These are phyloP conservation scores for Leptogaster cylindrica DNA, from an alignment of 2,888 invertebrate species.

Conservation along the genomic window DNA sequence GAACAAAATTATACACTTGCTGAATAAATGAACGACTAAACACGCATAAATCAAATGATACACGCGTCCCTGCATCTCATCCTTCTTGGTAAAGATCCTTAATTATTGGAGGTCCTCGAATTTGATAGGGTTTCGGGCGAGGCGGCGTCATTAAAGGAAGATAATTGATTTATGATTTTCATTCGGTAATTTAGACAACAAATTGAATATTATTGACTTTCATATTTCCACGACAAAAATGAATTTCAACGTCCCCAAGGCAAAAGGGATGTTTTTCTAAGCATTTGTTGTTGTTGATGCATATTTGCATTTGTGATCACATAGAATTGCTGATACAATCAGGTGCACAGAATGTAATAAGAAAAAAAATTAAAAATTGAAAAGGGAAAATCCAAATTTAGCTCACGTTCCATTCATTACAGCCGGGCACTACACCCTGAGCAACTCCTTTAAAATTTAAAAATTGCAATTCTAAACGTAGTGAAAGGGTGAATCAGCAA, in stretches of 20 bases:
- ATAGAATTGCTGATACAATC: neutral
- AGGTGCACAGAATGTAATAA: neutral
- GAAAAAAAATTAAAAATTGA: conserved; percentile 27
- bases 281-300: neutral
- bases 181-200: conserved; percentile 19
- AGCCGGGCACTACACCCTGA: conserved; percentile 9
- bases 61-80: conserved; percentile 27
- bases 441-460: conserved; percentile 31
- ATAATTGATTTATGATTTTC: conserved; percentile 35
- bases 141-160: conserved; percentile 32
- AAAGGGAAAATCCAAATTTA: conserved; percentile 25
- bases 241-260: neutral
- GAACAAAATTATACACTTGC: neutral
- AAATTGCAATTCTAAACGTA: conserved; percentile 29
- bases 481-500: conserved; percentile 38
- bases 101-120: conserved; percentile 24
- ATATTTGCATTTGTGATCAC: too few species aligned
- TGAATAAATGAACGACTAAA: conserved; percentile 30
- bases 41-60: conserved; percentile 41
- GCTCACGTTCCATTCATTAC: conserved; percentile 34
- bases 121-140: conserved; percentile 16
- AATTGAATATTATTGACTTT: conserved; percentile 23
- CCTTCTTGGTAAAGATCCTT: conserved; percentile 15
- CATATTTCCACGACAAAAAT: neutral
- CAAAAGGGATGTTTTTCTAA: neutral